Conservation (phyloP, 1,140 invertebrate genomes). For the Drosophila truncata region DNA sequence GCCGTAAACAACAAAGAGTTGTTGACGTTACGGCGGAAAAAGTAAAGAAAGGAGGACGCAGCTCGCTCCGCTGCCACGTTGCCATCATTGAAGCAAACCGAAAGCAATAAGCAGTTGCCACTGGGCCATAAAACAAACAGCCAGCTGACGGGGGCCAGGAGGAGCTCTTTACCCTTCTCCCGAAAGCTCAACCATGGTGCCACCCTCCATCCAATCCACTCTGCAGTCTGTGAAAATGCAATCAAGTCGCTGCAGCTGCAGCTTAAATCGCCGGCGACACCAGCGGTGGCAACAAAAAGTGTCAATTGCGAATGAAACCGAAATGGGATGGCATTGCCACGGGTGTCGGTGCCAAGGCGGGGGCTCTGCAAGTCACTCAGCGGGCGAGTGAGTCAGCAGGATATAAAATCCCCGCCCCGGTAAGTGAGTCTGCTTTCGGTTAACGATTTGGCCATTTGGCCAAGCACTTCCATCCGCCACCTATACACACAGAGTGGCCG, state of each 20-base stretch:
- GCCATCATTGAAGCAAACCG: constrained; percentile 61
- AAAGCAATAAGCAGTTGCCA: constrained; percentile 66
- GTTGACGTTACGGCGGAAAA: constrained; percentile 30
- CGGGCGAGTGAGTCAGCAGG: constrained; percentile 43
- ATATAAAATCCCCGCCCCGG: constrained; percentile 55
- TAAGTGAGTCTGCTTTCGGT: constrained; percentile 63
- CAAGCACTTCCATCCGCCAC: constrained; percentile 59
- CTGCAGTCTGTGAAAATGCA: constrained; percentile 61
- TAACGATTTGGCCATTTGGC: constrained; percentile 64
- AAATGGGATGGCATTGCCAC: constrained; percentile 34
- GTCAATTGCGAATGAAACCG: constrained; percentile 69
- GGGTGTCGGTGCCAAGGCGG: background rate
- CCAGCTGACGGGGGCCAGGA: constrained; percentile 12
- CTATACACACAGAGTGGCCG: constrained; percentile 6
- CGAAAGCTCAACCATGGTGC: background rate
- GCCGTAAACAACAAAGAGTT: constrained; percentile 44
- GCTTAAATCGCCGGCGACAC: constrained; percentile 59
- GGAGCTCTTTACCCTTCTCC: constrained; percentile 2
- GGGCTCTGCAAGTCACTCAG: constrained; percentile 38
- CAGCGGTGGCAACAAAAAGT: constrained; percentile 54
- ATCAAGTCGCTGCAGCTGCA: constrained; percentile 50
- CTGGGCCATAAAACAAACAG: constrained; percentile 62
- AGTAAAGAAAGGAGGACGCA: background rate
- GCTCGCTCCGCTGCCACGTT: constrained; percentile 24
- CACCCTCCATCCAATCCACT: constrained; percentile 25